Conservation (phyloP, 2,113 vertebrate genomes). For the Engraulis encrasicolus region DNA sequence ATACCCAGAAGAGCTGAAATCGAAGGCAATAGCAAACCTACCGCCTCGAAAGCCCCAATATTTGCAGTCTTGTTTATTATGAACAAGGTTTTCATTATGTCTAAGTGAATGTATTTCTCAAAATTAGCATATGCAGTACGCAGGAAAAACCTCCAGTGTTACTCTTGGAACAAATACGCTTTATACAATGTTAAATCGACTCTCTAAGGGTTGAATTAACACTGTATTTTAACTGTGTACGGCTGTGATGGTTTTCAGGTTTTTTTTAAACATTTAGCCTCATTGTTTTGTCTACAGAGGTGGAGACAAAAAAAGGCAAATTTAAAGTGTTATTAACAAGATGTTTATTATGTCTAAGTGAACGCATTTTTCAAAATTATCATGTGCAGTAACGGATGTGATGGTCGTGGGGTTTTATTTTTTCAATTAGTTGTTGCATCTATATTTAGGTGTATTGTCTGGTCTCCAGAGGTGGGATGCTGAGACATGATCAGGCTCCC, state of each 20-base stretch:
- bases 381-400: too few species aligned
- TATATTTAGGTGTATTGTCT: neutral
- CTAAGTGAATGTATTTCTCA: neutral
- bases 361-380: too few species aligned
- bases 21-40: neutral
- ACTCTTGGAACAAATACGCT: too few species aligned
- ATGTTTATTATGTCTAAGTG: neutral
- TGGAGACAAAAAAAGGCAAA: too few species aligned
- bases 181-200: too few species aligned
- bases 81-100: neutral
- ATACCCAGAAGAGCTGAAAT: neutral
- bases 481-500: neutral
- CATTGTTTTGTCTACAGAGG: too few species aligned
- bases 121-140: neutral
- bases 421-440: neutral
- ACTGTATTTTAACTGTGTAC: too few species aligned
- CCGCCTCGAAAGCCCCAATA: neutral
- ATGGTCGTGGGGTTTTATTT: neutral
- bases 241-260: too few species aligned
- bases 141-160: too few species aligned
- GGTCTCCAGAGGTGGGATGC: neutral
- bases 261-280: too few species aligned
- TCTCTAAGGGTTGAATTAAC: too few species aligned
- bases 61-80: neutral
- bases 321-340: too few species aligned